Base-by-base conservation (phyloP, 2,888 invertebrate species). In the Eurytoma californica region DNA sequence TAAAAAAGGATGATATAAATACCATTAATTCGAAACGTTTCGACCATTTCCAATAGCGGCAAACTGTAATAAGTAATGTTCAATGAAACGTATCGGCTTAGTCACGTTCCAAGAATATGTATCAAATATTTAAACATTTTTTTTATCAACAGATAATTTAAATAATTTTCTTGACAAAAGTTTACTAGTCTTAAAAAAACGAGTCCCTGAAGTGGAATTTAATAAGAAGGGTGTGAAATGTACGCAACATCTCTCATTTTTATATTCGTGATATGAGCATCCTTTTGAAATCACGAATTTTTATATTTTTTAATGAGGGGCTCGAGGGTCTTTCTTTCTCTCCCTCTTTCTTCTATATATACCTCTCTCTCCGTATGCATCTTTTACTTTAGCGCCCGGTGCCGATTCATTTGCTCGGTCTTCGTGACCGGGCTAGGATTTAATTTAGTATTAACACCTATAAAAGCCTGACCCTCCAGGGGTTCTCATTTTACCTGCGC, bases 211-310 rank as follows among this genome's bases (percentile, higher is more conserved):
- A n/a, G n/a, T n/a, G n/a, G n/a, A n/a, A n/a, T n/a, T n/a, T n/a
- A 24, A 72, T 49, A 72, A 79, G 39, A 70, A 79, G 13, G 72
- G 18, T 12, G 68, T 55, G 16, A 55, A 79, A 75, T 75, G 67
- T 70, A 69, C 75, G 61, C 70, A 67, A 57, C 20, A 18, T n/a
- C 28, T 73, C 69, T 80, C 70, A 73, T 80, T 80, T 77, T 77
- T 69, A 66, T 74, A 69, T 80, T 53, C 39, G 61, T 77, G 77
- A 77, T 77, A 80, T 73, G 79, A 66, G 72, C 70, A 80, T 86
- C 86, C 87, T 85, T 86, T 87, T 87, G 84, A 85, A 84, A 86
- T 86, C 84, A 86, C 87, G 87, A 87, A 83, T 87, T 87, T 86
- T 87, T 86, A 83, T 86, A 85, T 86, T 81, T 82, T 81, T 80